phyloP scores from a whole-genome alignment of 2,113 vertebrate species.

The Oncorhynchus nerka region DNA sequence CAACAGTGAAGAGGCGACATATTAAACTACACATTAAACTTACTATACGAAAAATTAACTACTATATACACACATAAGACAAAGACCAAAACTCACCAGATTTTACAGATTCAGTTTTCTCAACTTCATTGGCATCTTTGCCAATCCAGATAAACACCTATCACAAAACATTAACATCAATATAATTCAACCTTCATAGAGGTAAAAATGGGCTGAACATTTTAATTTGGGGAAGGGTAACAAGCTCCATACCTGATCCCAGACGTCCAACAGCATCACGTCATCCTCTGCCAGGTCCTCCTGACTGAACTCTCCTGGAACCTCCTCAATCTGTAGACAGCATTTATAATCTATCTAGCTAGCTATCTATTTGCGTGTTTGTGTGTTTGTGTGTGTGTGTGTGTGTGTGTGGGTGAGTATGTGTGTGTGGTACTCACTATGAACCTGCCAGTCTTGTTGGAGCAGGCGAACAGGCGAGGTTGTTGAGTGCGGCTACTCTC shows the following conservation, averaged over 20 bases:
- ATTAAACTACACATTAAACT: too few relatives aligned
- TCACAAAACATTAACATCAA: slow-evolving; percentile 1
- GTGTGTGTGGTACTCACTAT: slow-evolving; percentile 71
- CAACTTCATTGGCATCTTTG: slow-evolving; percentile 87
- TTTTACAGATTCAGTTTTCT: slow-evolving; percentile 82
- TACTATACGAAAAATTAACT: neutral
- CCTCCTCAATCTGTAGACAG: slow-evolving; percentile 85
- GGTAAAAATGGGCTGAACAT: neutral
- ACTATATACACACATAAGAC: neutral
- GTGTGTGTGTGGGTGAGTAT: too few relatives aligned
- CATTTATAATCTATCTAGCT: too few relatives aligned
- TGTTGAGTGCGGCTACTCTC: slow-evolving; percentile 72
- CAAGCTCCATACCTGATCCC: slow-evolving; percentile 83
- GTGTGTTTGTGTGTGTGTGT: too few relatives aligned
- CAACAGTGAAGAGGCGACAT: too few relatives aligned
- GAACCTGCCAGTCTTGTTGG: slow-evolving; percentile 90
- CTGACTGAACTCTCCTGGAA: slow-evolving; percentile 90
- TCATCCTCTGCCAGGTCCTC: slow-evolving; percentile 92
- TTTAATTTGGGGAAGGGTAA: neutral
- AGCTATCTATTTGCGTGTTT: too few relatives aligned
- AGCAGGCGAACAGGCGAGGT: slow-evolving; percentile 85
- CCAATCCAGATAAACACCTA: slow-evolving; percentile 93
- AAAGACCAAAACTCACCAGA: slow-evolving; percentile 72
- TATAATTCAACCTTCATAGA: neutral
- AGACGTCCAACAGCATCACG: slow-evolving; percentile 90